Evolutionary conservation across 1,140 invertebrate species (phyloP).

Genomic region (Pogonomyrmex barbatus): DNA sequence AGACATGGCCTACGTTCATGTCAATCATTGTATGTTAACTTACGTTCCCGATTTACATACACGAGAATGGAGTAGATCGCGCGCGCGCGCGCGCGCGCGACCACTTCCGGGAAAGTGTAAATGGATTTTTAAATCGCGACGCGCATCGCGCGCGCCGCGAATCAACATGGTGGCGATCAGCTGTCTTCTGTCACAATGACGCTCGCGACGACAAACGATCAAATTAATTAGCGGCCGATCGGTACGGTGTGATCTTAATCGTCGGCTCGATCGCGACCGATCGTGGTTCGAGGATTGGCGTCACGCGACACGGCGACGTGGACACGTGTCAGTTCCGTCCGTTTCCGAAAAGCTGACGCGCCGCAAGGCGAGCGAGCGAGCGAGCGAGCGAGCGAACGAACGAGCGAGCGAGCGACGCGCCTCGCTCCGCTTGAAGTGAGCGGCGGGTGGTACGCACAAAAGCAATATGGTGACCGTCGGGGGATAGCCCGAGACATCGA

Average conservation of each 20-base stretch:
- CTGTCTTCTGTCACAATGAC: constrained; percentile 77
- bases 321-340: not conserved
- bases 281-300: not conserved
- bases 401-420: not conserved
- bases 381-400: no score
- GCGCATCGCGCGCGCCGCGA: constrained; percentile 58
- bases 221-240: constrained; percentile 17
- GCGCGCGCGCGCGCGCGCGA: not conserved
- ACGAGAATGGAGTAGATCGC: not conserved
- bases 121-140: constrained; percentile 66
- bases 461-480: constrained; percentile 83
- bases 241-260: not conserved
- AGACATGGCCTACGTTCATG: no score
- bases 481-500: constrained; percentile 38
- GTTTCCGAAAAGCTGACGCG: not conserved
- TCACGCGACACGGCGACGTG: not conserved
- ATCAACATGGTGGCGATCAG: constrained; percentile 75
- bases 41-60: no score
- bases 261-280: not conserved
- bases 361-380: not conserved
- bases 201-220: constrained; percentile 52
- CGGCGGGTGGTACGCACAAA: constrained; percentile 69
- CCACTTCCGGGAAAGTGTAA: constrained; percentile 35
- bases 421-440: constrained; percentile 70
- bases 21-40: no score